phyloP scores from a whole-genome alignment of 2,888 invertebrate species.

The Rhogogaster chlorosoma region DNA sequence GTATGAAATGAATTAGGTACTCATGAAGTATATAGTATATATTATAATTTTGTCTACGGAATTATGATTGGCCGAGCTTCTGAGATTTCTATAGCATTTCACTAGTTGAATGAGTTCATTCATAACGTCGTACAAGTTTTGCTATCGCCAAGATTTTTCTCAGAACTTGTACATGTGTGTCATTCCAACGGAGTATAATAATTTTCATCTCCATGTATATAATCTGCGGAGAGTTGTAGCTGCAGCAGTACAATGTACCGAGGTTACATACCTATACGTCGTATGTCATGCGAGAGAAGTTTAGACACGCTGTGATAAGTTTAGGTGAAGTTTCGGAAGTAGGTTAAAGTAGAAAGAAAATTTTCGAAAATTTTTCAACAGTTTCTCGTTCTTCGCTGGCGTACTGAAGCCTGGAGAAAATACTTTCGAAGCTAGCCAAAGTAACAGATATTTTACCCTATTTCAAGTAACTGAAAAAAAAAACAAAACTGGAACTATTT shows the following conservation, averaged over 20 bases:
- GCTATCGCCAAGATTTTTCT: background rate
- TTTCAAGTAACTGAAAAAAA: background rate
- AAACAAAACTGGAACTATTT: background rate
- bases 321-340: background rate
- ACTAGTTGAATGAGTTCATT: background rate
- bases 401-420: conserved; percentile 1
- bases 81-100: background rate
- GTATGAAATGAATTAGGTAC: background rate
- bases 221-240: background rate
- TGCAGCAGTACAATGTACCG: background rate
- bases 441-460: background rate
- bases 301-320: conserved; percentile 14
- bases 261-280: background rate
- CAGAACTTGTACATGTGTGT: background rate
- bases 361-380: background rate
- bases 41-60: background rate
- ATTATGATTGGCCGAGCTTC: background rate
- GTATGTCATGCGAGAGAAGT: background rate
- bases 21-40: background rate
- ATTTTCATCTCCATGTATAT: background rate
- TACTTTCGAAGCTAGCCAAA: background rate
- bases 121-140: background rate
- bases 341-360: conserved; percentile 8
- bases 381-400: background rate
- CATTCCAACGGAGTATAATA: background rate